Conservation (phyloP, 2,888 invertebrate species). For the Nephrotoma appendiculata region DNA sequence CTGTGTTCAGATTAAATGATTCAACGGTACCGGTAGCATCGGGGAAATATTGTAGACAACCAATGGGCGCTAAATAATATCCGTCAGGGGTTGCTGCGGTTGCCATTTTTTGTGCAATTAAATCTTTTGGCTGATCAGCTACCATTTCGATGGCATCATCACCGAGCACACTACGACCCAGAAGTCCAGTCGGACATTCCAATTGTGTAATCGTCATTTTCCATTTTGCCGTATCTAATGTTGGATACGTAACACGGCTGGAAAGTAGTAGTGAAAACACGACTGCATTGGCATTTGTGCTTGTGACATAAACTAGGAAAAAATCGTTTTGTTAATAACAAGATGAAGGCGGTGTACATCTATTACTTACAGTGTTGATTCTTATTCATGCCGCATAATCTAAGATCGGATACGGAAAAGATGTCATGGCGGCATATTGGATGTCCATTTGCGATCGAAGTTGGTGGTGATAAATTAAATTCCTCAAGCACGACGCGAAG, state of each 20-base stretch:
- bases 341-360: not conserved
- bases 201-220: constrained; percentile 46
- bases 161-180: not conserved
- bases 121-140: not conserved
- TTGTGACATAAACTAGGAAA: constrained; percentile 19
- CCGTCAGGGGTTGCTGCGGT: not conserved
- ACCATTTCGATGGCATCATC: not conserved
- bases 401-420: constrained; percentile 21
- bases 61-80: constrained; percentile 37
- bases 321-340: not conserved
- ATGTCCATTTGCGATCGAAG: constrained; percentile 19
- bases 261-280: constrained; percentile 34
- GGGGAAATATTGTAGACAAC: constrained; percentile 51
- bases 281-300: constrained; percentile 15
- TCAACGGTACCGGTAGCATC: constrained; percentile 40
- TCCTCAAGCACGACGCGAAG: not conserved
- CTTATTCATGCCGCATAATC: constrained; percentile 44
- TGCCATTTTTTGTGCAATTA: not conserved
- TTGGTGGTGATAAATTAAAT: constrained; percentile 18
- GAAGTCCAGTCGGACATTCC: constrained; percentile 33
- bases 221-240: constrained; percentile 38
- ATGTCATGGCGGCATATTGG: constrained; percentile 16
- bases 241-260: constrained; percentile 26
- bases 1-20: constrained; percentile 43
- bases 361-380: constrained; percentile 41